Evolutionary conservation across 2,113 vertebrate species (phyloP).

Genomic region (Podarcis muralis): DNA sequence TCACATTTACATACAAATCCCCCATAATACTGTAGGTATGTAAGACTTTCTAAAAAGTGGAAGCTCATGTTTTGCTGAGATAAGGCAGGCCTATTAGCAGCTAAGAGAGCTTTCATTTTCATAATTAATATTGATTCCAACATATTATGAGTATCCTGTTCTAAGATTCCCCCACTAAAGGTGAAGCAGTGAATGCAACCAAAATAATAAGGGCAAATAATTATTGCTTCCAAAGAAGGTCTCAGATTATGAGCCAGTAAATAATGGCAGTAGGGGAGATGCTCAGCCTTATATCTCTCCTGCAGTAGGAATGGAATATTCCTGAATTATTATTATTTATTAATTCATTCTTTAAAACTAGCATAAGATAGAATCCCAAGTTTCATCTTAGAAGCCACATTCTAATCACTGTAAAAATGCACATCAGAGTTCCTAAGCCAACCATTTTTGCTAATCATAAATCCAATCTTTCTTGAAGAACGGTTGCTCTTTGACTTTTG

Average conservation of each 20-base stretch:
- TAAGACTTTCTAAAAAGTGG: neutral
- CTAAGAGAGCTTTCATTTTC: neutral
- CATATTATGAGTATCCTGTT: neutral
- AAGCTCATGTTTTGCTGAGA: slow-evolving; percentile 6
- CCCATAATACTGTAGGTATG: slow-evolving; percentile 4
- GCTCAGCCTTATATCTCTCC: neutral
- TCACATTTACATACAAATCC: slow-evolving; percentile 12
- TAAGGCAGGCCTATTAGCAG: neutral
- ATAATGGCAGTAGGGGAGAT: neutral
- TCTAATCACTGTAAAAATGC: neutral
- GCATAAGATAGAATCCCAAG: neutral
- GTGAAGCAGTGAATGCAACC: neutral
- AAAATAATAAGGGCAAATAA: neutral
- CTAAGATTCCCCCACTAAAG: neutral
- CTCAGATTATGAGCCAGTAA: neutral
- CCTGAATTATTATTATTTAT: neutral
- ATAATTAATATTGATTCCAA: neutral
- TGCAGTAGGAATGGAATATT: neutral
- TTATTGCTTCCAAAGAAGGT: neutral
- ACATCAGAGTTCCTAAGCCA: neutral
- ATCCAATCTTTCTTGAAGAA: neutral
- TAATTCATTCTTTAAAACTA: neutral
- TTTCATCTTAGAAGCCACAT: neutral
- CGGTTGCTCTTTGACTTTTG: neutral
- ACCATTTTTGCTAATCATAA: neutral